phyloP scores from a whole-genome alignment of 2,797 vertebrate genomes.

The Coilia nasus region DNA sequence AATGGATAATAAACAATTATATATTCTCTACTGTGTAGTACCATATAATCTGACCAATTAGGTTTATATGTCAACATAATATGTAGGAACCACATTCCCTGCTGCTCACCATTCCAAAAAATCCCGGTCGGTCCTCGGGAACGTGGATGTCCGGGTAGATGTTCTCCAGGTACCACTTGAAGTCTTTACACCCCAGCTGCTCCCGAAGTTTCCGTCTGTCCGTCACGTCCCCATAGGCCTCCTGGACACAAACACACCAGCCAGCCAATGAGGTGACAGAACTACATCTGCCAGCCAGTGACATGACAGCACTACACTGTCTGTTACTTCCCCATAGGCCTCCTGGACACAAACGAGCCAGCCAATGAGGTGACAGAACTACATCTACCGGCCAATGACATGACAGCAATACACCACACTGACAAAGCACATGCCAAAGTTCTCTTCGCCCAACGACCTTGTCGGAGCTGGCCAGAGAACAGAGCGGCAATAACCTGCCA shows the following conservation, averaged over 20 bases:
- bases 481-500: constrained; percentile 9
- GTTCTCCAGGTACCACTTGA: constrained; percentile 92
- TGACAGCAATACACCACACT: no score
- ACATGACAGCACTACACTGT: constrained; percentile 43
- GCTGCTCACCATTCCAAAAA: constrained; percentile 90
- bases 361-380: no score
- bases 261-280: background rate
- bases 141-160: constrained; percentile 90
- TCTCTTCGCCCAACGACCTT: background rate
- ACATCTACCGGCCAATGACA: no score
- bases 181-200: constrained; percentile 87
- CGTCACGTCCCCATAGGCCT: constrained; percentile 91
- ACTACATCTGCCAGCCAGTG: no score
- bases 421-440: no score
- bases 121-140: constrained; percentile 88
- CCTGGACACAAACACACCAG: constrained; percentile 60
- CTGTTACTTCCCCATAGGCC: constrained; percentile 90
- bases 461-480: background rate
- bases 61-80: no score
- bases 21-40: no score
- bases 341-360: constrained; percentile 67
- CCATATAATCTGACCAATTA: no score
- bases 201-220: constrained; percentile 81
- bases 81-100: background rate
- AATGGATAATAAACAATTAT: no score